Base-by-base conservation (phyloP, 2,888 invertebrate species). In the Drosophila nr. medialis region DNA sequence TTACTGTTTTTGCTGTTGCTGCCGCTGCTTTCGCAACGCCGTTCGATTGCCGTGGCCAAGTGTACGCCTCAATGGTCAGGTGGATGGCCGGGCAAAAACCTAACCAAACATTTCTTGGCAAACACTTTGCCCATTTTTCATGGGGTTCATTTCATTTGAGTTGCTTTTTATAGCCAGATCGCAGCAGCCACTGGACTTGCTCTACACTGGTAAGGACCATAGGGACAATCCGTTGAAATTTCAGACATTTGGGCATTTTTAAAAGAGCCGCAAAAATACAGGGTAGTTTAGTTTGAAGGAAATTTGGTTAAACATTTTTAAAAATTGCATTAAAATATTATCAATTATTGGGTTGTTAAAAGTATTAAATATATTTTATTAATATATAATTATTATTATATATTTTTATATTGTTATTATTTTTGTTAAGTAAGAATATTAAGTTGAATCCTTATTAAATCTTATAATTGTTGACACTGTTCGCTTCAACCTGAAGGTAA, bases 81-180 rank as follows among this genome's bases (percentile, higher is more conserved):
- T 79, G 69, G 72, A 55, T 79, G 65, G 72, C 68, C 77, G 69
- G 64, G 71, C 81, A 78, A 79, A 82, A 72, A 70, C 81, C 74
- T 60, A 80, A 86, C 78, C 87, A 89, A 86, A 89, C 86, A 84
- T 84, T 86, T 86, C 89, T 86, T 89, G 86, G 87, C 89, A 86
- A 89, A 86, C 83, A 89, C 85, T 89, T 81, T 81, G 73, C 78
- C 88, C 86, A 87, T 87, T 87, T 89, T 87, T 89, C 89, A 87
- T 85, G 71, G 80, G 83, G 81, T 89, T 89, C 86, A 85, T 87
- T 87, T 85, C 76, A 86, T 83, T 86, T 80, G 66, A 86, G 85
- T 83, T 83, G 77, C 75, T 88, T 86, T 88, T 83, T 85, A 83
- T 83, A 54, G 83, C 72, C 75, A 77, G 34, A 65, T 64, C 58